Evolutionary conservation across 2,888 invertebrate species (phyloP), one percentile per base, ranked within the genome.

Genomic region (Celastrina argiolus): DNA sequence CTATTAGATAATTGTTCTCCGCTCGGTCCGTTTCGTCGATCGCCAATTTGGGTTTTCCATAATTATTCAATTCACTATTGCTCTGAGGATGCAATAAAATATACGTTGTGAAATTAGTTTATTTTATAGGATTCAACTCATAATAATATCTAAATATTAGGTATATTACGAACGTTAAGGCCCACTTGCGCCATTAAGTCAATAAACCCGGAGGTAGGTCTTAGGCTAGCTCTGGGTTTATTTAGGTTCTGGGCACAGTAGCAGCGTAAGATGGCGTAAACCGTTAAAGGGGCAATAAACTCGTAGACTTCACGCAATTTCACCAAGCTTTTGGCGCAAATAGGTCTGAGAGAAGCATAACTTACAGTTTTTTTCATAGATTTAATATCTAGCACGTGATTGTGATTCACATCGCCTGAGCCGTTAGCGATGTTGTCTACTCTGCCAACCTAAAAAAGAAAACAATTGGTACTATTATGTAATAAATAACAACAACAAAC

Each of bases 401-500:
- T 91, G 74, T 91, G 90, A 69, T 91, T 91, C 70, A 89, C 80
- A 78, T 91, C 90, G 2, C 90, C 87, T 45, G 88, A 82, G n/a
- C 87, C 87, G 69, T 89, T 88, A 59, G 85, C 78, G 26, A 82
- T 76, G 68, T 82, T 84, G 66, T 85, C 83, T 69, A 74, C 78
- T 81, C 85, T 88, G 81, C 88, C 83, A 28, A 82, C 67, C 76
- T 75, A 63, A 14, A 68, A 69, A 51, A 41, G 1, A 42, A 28
- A 31, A 28, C 8, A 34, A n/a, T 16, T 59, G n/a, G 58, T 26
- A 58, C 31, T 58, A 58, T n/a, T 28, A 31, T 16, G 41, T 16
- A 8, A 6, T n/a, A 42, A 42, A 42, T 39, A n/a, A n/a, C n/a
- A n/a, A n/a, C 39, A 14, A 39, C 14, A 14, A 39, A 39, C 5